Conservation (phyloP, 1,140 invertebrate species). For the Araneus ventricosus region DNA sequence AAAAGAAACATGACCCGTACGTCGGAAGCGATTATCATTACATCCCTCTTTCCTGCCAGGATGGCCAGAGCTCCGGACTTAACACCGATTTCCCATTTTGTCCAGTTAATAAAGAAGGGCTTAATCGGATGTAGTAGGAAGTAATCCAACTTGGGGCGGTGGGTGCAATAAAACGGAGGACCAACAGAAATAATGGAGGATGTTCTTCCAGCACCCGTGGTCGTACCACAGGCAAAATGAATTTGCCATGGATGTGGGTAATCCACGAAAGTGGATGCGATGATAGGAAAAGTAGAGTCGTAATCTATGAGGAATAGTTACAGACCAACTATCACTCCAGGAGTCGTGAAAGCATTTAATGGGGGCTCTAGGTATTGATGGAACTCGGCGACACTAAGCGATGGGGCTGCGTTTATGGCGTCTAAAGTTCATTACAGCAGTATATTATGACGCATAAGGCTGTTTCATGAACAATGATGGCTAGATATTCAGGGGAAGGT, state of each 20-base stretch:
- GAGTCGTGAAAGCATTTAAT: neutral
- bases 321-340: neutral
- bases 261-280: conserved; percentile 39
- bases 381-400: neutral
- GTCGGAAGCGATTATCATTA: conserved; percentile 50
- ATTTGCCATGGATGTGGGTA: conserved; percentile 47
- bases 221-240: conserved; percentile 33
- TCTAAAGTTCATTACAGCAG: neutral
- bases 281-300: conserved; percentile 49
- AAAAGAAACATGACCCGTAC: conserved; percentile 31
- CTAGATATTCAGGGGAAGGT: too few species aligned
- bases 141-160: conserved; percentile 51
- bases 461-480: too few species aligned
- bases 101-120: conserved; percentile 68
- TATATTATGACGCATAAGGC: neutral
- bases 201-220: neutral
- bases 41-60: conserved; percentile 17
- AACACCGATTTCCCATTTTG: conserved; percentile 66
- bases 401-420: neutral
- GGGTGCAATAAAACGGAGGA: neutral
- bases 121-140: conserved; percentile 67
- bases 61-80: conserved; percentile 48
- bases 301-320: neutral
- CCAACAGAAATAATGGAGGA: conserved; percentile 7
- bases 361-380: neutral